phyloP scores from a whole-genome alignment of 2,113 vertebrate genomes.

The Leptosomus discolor region DNA sequence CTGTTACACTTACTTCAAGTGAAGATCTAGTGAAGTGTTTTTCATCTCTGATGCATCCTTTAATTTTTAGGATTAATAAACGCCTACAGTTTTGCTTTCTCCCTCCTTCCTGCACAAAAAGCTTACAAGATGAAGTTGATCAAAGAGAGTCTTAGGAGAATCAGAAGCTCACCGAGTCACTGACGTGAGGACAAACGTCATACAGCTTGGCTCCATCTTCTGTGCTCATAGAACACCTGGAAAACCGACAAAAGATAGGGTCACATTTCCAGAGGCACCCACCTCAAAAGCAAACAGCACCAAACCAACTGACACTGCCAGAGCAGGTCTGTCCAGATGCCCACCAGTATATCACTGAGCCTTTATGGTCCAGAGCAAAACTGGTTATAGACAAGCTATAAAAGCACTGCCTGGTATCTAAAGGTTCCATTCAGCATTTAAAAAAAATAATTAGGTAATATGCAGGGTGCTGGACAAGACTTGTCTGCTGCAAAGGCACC shows the following conservation, averaged over 20 bases:
- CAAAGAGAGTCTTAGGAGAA: not conserved
- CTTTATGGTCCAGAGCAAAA: not conserved
- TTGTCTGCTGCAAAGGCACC: not conserved
- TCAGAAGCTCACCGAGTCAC: constrained; percentile 85
- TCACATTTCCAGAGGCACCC: not conserved
- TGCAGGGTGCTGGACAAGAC: not conserved
- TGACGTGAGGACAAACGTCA: constrained; percentile 95
- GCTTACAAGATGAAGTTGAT: not conserved
- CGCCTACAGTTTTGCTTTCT: not conserved
- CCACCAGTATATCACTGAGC: not conserved
- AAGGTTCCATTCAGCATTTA: not conserved
- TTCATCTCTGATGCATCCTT: not conserved
- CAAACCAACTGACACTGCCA: not conserved
- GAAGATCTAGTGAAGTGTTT: not conserved
- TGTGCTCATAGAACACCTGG: constrained; percentile 97
- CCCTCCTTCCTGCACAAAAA: not conserved
- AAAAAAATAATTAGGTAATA: not conserved
- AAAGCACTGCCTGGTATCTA: not conserved
- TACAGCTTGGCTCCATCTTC: constrained; percentile 97
- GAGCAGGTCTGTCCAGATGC: not conserved
- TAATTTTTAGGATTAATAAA: not conserved
- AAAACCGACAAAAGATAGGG: not conserved
- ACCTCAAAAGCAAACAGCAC: not conserved
- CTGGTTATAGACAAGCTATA: not conserved
- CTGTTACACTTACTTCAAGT: not conserved